Evolutionary conservation across 2,797 vertebrate species (phyloP).

Genomic region (Poeciliopsis presidionis): DNA sequence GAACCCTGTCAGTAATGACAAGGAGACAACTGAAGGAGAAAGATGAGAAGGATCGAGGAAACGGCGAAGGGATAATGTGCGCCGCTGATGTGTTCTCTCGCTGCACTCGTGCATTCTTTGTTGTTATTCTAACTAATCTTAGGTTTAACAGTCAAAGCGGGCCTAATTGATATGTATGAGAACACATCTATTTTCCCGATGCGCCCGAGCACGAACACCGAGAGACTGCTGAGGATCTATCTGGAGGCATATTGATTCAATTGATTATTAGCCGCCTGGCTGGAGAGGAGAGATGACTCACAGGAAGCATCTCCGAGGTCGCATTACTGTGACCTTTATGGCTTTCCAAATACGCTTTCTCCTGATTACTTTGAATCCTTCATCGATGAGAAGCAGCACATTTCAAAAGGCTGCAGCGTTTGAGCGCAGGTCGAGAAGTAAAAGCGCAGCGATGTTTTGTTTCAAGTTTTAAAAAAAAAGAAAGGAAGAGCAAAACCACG

Average conservation of each 20-base stretch:
- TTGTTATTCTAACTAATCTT: conserved; percentile 44
- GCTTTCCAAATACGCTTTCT: conserved; percentile 62
- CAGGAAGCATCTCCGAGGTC: conserved; percentile 61
- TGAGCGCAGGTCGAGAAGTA: conserved; percentile 3
- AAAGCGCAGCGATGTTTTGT: conserved; percentile 7
- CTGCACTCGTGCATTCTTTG: conserved; percentile 32
- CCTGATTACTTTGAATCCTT: conserved; percentile 37
- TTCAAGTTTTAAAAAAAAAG: background rate
- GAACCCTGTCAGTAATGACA: conserved; percentile 67
- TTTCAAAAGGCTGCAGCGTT: conserved; percentile 17
- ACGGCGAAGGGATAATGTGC: conserved; percentile 49
- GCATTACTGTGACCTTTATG: conserved; percentile 70
- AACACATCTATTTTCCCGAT: conserved; percentile 26
- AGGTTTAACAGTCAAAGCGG: conserved; percentile 52
- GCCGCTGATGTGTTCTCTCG: conserved; percentile 41
- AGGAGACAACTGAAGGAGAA: conserved; percentile 51
- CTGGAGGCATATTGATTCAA: conserved; percentile 61
- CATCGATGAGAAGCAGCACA: conserved; percentile 23
- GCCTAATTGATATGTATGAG: conserved; percentile 31
- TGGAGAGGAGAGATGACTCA: conserved; percentile 62
- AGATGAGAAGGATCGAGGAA: conserved; percentile 52
- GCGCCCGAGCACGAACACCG: conserved; percentile 29
- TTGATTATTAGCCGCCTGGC: conserved; percentile 68
- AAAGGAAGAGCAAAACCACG: background rate
- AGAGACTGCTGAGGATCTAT: conserved; percentile 25